Conservation (phyloP, 2,888 invertebrate genomes). For the Cheilosia vernalis region DNA sequence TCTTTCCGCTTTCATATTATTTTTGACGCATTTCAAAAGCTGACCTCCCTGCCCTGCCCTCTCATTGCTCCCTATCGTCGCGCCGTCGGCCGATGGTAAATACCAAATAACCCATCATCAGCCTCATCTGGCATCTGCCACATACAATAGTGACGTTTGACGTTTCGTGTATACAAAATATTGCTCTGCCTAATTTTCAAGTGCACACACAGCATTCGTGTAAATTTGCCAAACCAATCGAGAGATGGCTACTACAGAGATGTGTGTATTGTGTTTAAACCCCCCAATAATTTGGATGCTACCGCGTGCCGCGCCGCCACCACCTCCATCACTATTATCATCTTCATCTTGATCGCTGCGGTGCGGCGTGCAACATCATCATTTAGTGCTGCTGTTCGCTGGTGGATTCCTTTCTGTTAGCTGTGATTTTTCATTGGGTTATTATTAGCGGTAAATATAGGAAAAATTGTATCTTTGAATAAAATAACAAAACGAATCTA, state of each 20-base stretch:
- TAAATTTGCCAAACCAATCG: constrained; percentile 73
- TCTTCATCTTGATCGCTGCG: constrained; percentile 59
- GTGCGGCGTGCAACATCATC: constrained; percentile 30
- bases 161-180: constrained; percentile 60
- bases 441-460: constrained; percentile 75
- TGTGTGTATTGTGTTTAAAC: constrained; percentile 5
- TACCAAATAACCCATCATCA: constrained; percentile 63
- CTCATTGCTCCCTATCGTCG: background rate
- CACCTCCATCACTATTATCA: constrained; percentile 63
- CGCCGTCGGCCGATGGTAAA: background rate
- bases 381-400: constrained; percentile 48
- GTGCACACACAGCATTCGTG: constrained; percentile 67
- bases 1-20: constrained; percentile 65
- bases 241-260: constrained; percentile 58
- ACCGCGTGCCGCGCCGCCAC: constrained; percentile 4
- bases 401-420: constrained; percentile 66
- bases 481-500: constrained; percentile 75
- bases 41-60: background rate
- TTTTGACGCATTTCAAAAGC: constrained; percentile 71
- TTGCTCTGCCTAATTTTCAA: constrained; percentile 71
- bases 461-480: constrained; percentile 75
- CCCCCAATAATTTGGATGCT: constrained; percentile 17
- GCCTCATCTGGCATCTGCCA: constrained; percentile 70
- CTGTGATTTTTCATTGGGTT: constrained; percentile 74
- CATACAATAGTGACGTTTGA: constrained; percentile 72